Evolutionary conservation across 2,797 vertebrate genomes (phyloP).

Genomic region (Gymnoscopelus braueri): DNA sequence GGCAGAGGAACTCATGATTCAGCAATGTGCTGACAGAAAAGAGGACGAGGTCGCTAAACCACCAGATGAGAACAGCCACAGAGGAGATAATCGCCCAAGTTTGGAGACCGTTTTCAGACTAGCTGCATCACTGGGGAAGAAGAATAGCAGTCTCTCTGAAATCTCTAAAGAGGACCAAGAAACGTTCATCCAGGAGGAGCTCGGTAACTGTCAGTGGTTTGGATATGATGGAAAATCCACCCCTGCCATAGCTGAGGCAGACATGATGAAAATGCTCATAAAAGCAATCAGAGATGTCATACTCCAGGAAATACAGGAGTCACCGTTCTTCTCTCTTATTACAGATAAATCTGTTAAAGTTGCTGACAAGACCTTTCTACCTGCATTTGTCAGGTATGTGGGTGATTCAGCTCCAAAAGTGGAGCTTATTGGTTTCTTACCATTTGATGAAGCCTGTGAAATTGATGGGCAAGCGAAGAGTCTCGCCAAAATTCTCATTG

Average conservation of each 20-base stretch:
- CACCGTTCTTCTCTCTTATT: conserved; percentile 93
- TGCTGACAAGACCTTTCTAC: conserved; percentile 84
- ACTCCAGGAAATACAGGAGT: conserved; percentile 90
- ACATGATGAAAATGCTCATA: conserved; percentile 87
- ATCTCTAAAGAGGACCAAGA: conserved; percentile 75
- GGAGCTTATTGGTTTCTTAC: conserved; percentile 92
- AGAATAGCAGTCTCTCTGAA: conserved; percentile 60
- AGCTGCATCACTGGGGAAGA: conserved; percentile 76
- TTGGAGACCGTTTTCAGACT: conserved; percentile 74
- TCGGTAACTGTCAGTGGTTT: conserved; percentile 81
- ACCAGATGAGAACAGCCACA: conserved; percentile 76
- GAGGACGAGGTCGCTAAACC: conserved; percentile 66
- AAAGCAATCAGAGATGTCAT: conserved; percentile 88
- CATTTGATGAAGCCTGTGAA: conserved; percentile 77
- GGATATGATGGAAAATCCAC: conserved; percentile 49
- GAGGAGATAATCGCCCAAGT: conserved; percentile 74
- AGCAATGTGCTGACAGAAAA: conserved; percentile 52
- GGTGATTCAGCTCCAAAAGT: conserved; percentile 90
- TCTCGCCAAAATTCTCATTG: conserved; percentile 87
- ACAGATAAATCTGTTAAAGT: conserved; percentile 89
- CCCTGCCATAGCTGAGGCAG: conserved; percentile 65
- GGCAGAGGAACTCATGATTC: conserved; percentile 53
- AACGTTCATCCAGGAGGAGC: conserved; percentile 74
- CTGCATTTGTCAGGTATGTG: conserved; percentile 90
- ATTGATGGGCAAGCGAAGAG: conserved; percentile 84